Evolutionary conservation across 2,113 vertebrate species (phyloP), one percentile per base, ranked within the genome.

Genomic region (Ailurus styani): DNA sequence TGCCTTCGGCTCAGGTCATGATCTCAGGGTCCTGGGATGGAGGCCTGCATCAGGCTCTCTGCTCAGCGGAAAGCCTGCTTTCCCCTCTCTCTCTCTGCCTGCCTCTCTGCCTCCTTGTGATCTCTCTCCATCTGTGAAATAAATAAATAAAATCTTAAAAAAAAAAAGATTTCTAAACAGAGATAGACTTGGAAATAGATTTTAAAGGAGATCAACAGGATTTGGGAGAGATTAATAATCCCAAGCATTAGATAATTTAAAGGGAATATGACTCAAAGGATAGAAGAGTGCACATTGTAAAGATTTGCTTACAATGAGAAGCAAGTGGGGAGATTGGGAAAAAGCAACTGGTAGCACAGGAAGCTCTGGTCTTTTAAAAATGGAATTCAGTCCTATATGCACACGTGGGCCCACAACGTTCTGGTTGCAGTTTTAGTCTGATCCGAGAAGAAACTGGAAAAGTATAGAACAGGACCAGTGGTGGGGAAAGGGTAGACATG

Each of bases 91-190:
- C n/a, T n/a, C n/a, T n/a, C n/a, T n/a, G n/a, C n/a, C n/a, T n/a
- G n/a, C n/a, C n/a, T n/a, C n/a, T n/a, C n/a, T n/a, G n/a, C n/a
- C n/a, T n/a, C n/a, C n/a, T n/a, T n/a, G n/a, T n/a, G n/a, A n/a
- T n/a, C n/a, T n/a, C n/a, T n/a, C n/a, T n/a, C n/a, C n/a, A n/a
- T n/a, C n/a, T n/a, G n/a, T n/a, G n/a, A n/a, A n/a, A n/a, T n/a
- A n/a, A n/a, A n/a, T n/a, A n/a, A n/a, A n/a, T n/a, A n/a, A n/a
- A n/a, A n/a, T n/a, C n/a, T n/a, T n/a, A n/a, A n/a, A n/a, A n/a
- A n/a, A n/a, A n/a, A n/a, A n/a, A 90, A 85, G 64, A 85, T 95
- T 93, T 95, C 78, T 18, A 91, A 85, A n/a, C 10, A 89, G 23
- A 89, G 18, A 14, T 72, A 86, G n/a, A 9, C 13, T 90, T 90